These are phyloP conservation scores for Morpho achilles DNA, from an alignment of 2,888 invertebrate species.

Conservation along the genomic window DNA sequence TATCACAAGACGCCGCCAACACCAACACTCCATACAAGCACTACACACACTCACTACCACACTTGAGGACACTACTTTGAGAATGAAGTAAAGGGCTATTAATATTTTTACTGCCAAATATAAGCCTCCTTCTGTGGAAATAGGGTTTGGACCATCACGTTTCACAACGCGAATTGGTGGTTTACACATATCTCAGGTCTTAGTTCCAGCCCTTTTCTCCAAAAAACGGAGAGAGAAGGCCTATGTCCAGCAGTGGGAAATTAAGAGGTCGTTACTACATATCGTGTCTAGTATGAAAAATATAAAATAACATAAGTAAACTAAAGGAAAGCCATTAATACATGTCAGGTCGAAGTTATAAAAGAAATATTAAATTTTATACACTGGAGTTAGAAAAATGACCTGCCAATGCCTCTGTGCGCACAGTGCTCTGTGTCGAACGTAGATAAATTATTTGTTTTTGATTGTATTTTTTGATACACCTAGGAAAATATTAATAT, in stretches of 20 bases:
- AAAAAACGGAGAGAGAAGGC: too few species aligned
- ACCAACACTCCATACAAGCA: too few species aligned
- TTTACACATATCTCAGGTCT: background rate
- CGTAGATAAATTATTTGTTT: conserved; percentile 9
- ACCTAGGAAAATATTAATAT: background rate
- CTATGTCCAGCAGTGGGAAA: too few species aligned
- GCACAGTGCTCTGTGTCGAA: conserved; percentile 9
- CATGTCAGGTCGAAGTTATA: conserved; percentile 16
- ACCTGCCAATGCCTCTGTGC: conserved; percentile 30
- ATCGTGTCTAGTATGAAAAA: conserved; percentile 2
- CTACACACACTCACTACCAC: too few species aligned
- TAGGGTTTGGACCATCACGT: background rate
- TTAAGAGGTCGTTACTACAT: too few species aligned
- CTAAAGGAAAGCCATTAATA: conserved; percentile 20
- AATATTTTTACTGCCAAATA: too few species aligned
- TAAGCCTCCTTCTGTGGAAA: background rate
- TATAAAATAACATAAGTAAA: conserved; percentile 2
- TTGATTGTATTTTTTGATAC: background rate
- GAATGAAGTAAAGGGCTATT: too few species aligned
- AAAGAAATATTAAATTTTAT: conserved; percentile 25
- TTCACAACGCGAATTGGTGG: background rate
- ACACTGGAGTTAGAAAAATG: conserved; percentile 18
- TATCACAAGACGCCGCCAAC: too few species aligned
- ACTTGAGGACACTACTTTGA: too few species aligned
- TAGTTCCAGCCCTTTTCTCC: too few species aligned